Base-by-base conservation (phyloP, 2,888 invertebrate genomes). In the Leptinotarsa juncta region DNA sequence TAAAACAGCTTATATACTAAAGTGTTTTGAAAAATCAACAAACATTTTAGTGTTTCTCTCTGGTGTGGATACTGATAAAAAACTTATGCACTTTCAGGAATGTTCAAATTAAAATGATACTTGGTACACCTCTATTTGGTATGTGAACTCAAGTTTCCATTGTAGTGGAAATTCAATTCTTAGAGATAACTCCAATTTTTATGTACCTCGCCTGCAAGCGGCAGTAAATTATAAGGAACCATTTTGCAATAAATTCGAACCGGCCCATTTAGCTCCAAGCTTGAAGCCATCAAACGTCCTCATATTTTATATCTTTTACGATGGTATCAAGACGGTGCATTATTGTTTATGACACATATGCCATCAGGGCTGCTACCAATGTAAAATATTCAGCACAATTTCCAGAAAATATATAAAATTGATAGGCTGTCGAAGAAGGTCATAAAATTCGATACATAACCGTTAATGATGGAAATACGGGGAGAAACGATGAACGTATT, bases 231-330 rank as follows among this genome's bases (percentile, higher is more conserved):
- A 66, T 55, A 67, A 49, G 62, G 67, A 69, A 62, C 75, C 72
- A 70, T 65, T 75, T 72, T 69, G 66, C 75, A 69, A 75, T 75
- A 75, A 75, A 75, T 75, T 70, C 70, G 48, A 49, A 75, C 53
- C 67, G 75, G 72, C 62, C 75, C 75, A 75, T 75, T 75, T 72
- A 60, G 69, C 69, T 32, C 72, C 26, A 55, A 70, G 72, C 72
- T 60, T 51, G 51, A 53, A 70, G 50, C 73, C 23, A 69, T 69
- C 69, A 55, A 69, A 69, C 69, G 20, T 57, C 57, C 48, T 57
- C 69, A 57, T 69, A 69, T 69, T 69, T 69, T 49, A 69, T 70
- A 70, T 70, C 66, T 75, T 75, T 75, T 72, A 75, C 67, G 72
- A 72, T 50, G 51, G 66, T 67, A 72, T 75, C 72, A 72, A 72